Conservation (phyloP, 2,797 vertebrate species). For the Chaetodon trifasciatus region DNA sequence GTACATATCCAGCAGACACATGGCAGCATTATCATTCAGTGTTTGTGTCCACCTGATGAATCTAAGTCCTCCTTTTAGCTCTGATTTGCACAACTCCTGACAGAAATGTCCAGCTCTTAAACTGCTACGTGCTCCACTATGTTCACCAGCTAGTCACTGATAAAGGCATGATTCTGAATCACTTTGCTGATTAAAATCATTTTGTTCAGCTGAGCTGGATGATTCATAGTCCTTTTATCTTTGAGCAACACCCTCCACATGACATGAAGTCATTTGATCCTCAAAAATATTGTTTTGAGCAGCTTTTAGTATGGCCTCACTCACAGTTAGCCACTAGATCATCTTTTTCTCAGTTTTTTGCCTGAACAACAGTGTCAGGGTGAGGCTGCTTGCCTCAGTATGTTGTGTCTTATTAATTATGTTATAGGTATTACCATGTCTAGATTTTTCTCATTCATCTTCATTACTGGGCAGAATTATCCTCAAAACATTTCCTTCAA, state of each 20-base stretch:
- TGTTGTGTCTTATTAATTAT: neutral
- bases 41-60: too few relatives aligned
- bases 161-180: neutral
- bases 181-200: neutral
- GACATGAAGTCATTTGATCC: neutral
- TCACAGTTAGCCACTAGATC: too few relatives aligned
- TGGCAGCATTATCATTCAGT: too few relatives aligned
- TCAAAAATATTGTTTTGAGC: neutral
- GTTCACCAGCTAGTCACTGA: neutral
- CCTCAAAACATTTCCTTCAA: slow-evolving; percentile 4
- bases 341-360: neutral
- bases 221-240: neutral
- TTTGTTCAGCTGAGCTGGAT: neutral
- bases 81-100: too few relatives aligned
- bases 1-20: too few relatives aligned
- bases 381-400: neutral
- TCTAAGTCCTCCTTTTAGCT: too few relatives aligned
- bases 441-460: slow-evolving; percentile 1
- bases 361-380: neutral
- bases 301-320: neutral
- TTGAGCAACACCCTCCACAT: neutral
- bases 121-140: neutral
- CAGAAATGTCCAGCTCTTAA: too few relatives aligned
- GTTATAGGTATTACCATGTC: neutral
- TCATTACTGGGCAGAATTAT: neutral